Percentiles rank a stretch among this genome's conserved stretches.
These are phyloP conservation scores for Manduca sexta DNA, from an alignment of 1,140 invertebrate genomes.

Conservation along the genomic window DNA sequence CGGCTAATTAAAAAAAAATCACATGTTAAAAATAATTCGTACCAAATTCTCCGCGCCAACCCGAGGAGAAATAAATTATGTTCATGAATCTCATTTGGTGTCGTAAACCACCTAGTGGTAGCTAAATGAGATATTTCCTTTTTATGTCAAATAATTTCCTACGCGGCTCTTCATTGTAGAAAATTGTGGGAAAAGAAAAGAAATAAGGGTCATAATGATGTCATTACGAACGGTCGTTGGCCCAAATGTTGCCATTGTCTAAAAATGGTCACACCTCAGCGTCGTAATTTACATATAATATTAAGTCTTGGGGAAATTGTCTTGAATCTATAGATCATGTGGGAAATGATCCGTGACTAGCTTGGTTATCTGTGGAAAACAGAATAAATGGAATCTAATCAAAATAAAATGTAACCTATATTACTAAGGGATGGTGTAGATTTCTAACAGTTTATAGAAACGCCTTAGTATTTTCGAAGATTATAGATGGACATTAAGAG, in stretches of 20 bases:
- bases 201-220: slow-evolving; percentile 5
- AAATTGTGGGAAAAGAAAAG: slow-evolving; percentile 2
- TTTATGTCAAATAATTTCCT: slow-evolving; percentile 5
- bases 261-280: slow-evolving; percentile 1
- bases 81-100: not conserved
- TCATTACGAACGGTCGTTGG: slow-evolving; percentile 1
- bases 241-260: slow-evolving; percentile 1
- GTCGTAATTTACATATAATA: not conserved
- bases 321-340: too few relatives aligned
- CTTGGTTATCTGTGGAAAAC: too few relatives aligned
- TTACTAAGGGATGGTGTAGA: too few relatives aligned
- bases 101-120: not conserved
- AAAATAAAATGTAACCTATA: too few relatives aligned
- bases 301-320: not conserved
- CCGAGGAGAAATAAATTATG: not conserved
- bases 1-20: too few relatives aligned
- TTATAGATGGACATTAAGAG: too few relatives aligned
- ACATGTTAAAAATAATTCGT: too few relatives aligned
- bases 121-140: slow-evolving; percentile 2
- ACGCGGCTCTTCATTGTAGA: not conserved
- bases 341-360: too few relatives aligned
- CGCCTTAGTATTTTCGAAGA: too few relatives aligned
- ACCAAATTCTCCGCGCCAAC: too few relatives aligned
- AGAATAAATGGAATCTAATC: too few relatives aligned
- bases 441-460: too few relatives aligned